These are phyloP conservation scores for Cisticola juncidis DNA, from an alignment of 2,113 vertebrate genomes.

Conservation along the genomic window DNA sequence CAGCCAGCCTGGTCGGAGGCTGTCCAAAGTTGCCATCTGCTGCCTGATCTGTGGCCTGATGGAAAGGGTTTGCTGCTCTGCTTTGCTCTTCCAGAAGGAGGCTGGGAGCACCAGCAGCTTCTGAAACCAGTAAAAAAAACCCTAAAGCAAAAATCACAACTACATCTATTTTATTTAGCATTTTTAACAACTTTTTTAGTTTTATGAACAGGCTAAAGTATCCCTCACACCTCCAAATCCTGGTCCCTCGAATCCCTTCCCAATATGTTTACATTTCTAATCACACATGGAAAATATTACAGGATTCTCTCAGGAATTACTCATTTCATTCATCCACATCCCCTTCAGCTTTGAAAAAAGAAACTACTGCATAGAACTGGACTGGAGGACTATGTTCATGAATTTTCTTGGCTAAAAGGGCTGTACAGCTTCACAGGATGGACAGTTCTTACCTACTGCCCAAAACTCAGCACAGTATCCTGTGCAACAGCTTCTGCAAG, in stretches of 20 bases:
- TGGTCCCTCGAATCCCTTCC: neutral
- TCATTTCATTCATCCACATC: neutral
- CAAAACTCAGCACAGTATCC: neutral
- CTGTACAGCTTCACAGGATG: neutral
- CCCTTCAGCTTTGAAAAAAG: neutral
- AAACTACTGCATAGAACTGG: neutral
- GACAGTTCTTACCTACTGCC: neutral
- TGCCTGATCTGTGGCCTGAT: conserved; percentile 5
- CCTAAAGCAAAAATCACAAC: neutral
- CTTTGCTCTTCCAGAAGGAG: neutral
- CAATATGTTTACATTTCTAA: neutral
- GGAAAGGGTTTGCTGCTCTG: neutral
- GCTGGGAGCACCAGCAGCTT: neutral
- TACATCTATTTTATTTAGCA: neutral
- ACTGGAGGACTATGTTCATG: neutral
- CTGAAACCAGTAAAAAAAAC: neutral
- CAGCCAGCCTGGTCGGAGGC: conserved; percentile 1
- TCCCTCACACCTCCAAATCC: neutral
- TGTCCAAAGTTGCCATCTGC: conserved; percentile 54
- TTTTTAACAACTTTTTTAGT: neutral
- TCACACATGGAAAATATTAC: neutral
- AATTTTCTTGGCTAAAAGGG: neutral
- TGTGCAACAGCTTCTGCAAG: neutral
- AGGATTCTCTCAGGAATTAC: neutral
- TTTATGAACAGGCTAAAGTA: neutral